phyloP scores from a whole-genome alignment of 2,797 vertebrate genomes.

The Anas capensis region DNA sequence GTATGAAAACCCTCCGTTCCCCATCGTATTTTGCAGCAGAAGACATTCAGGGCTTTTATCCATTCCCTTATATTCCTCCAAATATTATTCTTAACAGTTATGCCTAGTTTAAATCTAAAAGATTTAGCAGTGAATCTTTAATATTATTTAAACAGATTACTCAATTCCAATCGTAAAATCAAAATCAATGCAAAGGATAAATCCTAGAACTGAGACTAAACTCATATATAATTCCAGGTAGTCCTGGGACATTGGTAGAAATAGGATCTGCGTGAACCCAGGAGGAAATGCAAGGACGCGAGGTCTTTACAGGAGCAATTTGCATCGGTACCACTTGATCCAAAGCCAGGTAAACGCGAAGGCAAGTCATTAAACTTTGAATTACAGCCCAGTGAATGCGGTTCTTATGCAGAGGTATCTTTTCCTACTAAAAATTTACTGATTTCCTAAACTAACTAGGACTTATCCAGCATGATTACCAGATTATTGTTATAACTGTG shows the following conservation, averaged over 20 bases:
- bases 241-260: accelerated
- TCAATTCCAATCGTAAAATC: neutral
- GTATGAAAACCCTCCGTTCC: neutral
- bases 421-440: neutral
- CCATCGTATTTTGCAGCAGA: accelerated
- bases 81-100: neutral
- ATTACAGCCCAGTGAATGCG: neutral
- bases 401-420: accelerated
- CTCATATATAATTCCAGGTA: neutral
- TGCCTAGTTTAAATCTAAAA: neutral
- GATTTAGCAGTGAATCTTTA: neutral
- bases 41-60: accelerated
- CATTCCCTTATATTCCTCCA: neutral
- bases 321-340: accelerated
- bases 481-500: neutral
- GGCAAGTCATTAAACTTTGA: neutral
- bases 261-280: accelerated
- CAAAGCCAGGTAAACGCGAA: neutral
- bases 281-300: accelerated
- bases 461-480: neutral
- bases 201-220: neutral
- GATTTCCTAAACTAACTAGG: neutral
- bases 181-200: neutral
- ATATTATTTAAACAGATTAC: neutral
- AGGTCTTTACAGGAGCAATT: neutral